Base-by-base conservation (phyloP, 92 coral and sea anemone species). In the Heteractis magnifica region DNA sequence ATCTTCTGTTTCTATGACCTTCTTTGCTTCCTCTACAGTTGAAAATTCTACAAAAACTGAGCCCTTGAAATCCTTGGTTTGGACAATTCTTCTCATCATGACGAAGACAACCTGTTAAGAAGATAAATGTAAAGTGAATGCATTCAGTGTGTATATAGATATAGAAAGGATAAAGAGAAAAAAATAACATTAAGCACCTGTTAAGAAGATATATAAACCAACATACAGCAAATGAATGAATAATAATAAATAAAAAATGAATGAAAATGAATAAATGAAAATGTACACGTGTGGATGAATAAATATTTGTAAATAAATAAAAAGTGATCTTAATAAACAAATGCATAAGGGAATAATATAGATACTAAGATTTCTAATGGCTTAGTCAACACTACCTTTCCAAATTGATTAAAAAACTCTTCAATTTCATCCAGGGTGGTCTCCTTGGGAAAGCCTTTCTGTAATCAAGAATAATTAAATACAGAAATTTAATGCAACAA, bases 21-120 rank as follows among this genome's bases (percentile, higher is more conserved):
- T 90, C 80, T 87, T 87, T 10, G 98, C 98, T 70, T 96, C 96
- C 23, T 93, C 94, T 49, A 52, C 77, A n/a, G 93, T 85, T 23
- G 90, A 76, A 75, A 96, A 96, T 87, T 96, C 99, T 56, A 90
- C 93, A 90, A 94, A 92, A 16, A 94, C 99, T 71, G 99, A 96
- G 21, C 99, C 99, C 62, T 96, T 96, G 91, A 96, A 96, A 6
- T 72, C 80, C 80, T 77, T 92, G 12, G 79, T 56, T 3, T 85
- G 90, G 26, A 18, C 4, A 8, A 56, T 68, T 70, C 80, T 91
- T 76, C 97, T 88, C 99, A 96, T 90, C 87, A 82, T 74, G 78
- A 96, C 94, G 71, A 51, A 88, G 16, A 88, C 86, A 15, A 91
- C 91, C 97, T 93, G 68, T 9, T 19, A 5, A 34, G 15, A 49